Conservation (phyloP, 2,888 invertebrate genomes). For the Neocrepidodera transversa region DNA sequence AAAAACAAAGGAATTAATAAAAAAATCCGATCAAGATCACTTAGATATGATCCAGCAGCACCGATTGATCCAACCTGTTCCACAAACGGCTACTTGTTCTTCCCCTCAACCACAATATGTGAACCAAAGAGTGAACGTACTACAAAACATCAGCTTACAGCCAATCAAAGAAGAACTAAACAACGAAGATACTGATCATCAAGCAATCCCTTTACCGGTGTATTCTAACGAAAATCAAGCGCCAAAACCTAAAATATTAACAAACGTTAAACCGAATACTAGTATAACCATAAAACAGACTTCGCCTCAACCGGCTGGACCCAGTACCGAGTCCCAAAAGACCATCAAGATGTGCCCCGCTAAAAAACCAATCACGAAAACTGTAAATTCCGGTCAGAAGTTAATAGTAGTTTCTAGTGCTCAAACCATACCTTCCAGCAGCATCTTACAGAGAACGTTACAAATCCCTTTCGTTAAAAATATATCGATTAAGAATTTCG, state of each 20-base stretch:
- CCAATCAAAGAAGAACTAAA: constrained; percentile 39
- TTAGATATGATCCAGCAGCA: constrained; percentile 37
- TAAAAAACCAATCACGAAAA: constrained; percentile 52
- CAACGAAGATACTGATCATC: constrained; percentile 11
- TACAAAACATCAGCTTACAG: constrained; percentile 54
- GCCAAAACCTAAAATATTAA: constrained; percentile 46
- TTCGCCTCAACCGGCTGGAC: constrained; percentile 37
- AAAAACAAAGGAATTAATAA: constrained; percentile 43
- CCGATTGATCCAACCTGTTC: constrained; percentile 38
- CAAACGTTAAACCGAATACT: constrained; percentile 45
- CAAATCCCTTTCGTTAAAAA: constrained; percentile 58
- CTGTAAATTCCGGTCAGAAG: constrained; percentile 54
- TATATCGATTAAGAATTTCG: constrained; percentile 57
- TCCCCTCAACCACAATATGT: constrained; percentile 22
- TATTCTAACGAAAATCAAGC: constrained; percentile 53
- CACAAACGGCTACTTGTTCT: constrained; percentile 26
- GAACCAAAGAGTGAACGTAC: constrained; percentile 54
- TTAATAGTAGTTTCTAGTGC: constrained; percentile 59
- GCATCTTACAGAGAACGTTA: constrained; percentile 57
- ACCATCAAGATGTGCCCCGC: constrained; percentile 52
- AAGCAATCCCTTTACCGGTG: constrained; percentile 18
- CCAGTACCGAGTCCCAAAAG: constrained; percentile 47
- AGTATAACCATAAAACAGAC: constrained; percentile 47
- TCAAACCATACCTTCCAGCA: constrained; percentile 55
- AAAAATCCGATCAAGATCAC: constrained; percentile 46